A percentile compares a stretch with the other conserved stretches of the same genome.
Conservation (phyloP, 2,113 vertebrate genomes). For the Labeo catla region DNA sequence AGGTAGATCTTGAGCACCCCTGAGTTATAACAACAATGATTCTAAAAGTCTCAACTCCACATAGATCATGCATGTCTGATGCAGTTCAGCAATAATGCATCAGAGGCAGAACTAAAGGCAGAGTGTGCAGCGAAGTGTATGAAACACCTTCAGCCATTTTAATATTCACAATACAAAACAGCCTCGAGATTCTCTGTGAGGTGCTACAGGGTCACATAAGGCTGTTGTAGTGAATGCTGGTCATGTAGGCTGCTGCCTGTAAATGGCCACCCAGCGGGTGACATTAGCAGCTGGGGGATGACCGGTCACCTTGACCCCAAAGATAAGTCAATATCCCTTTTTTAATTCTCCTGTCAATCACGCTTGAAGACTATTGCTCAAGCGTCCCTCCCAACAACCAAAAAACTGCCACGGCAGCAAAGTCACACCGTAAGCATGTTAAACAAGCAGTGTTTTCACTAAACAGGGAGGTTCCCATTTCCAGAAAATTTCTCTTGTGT, state of each 20-base stretch:
- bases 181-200: not conserved
- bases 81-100: not conserved
- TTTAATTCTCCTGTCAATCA: slow-evolving; percentile 6
- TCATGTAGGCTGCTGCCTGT: not conserved
- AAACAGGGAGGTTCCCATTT: slow-evolving; percentile 3
- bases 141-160: not conserved
- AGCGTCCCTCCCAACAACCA: not conserved
- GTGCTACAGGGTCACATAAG: not conserved
- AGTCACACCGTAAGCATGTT: not conserved
- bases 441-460: not conserved
- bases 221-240: not conserved
- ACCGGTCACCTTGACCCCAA: not conserved
- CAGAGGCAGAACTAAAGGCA: not conserved
- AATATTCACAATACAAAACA: not conserved
- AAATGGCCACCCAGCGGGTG: not conserved
- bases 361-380: not conserved
- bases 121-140: not conserved
- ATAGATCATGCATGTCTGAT: not conserved
- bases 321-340: not conserved
- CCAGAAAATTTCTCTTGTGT: not conserved
- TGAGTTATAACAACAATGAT: not conserved
- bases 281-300: not conserved
- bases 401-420: not conserved
- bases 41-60: not conserved
- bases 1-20: too few relatives aligned